Evolutionary conservation across 1,140 invertebrate genomes (phyloP).

Genomic region (Pachypeltis micranthus): DNA sequence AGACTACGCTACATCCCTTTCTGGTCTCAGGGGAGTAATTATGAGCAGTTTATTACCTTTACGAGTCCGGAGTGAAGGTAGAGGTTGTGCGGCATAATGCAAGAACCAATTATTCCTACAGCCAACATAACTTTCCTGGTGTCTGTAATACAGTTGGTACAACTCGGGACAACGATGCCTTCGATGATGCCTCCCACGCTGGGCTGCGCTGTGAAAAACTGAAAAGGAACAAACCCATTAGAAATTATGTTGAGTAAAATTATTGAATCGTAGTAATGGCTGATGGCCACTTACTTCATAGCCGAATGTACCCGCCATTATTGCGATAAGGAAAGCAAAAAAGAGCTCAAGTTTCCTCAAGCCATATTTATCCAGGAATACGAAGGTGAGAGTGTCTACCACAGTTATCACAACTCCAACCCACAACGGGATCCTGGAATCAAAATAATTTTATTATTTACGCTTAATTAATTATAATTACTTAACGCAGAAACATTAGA

Average conservation of each 20-base stretch:
- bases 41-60: constrained; percentile 52
- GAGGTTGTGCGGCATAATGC: constrained; percentile 94
- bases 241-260: too few species aligned
- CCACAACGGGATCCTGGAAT: constrained; percentile 69
- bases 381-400: constrained; percentile 84
- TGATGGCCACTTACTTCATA: constrained; percentile 55
- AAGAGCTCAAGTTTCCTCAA: constrained; percentile 78
- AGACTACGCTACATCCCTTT: too few species aligned
- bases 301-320: constrained; percentile 83
- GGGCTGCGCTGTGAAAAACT: constrained; percentile 65
- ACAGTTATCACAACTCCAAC: constrained; percentile 79
- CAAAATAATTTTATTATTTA: constrained; percentile 15
- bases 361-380: constrained; percentile 84
- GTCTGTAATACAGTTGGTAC: constrained; percentile 51
- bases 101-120: constrained; percentile 81
- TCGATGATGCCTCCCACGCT: constrained; percentile 56
- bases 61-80: constrained; percentile 86
- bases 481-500: too few species aligned
- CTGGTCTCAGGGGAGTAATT: too few species aligned
- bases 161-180: constrained; percentile 76
- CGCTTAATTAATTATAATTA: neutral
- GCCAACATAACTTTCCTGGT: constrained; percentile 56
- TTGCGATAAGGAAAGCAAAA: constrained; percentile 69
- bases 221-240: constrained; percentile 27
- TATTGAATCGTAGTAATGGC: too few species aligned